These are phyloP conservation scores for Lomographa bimaculata DNA, from an alignment of 2,888 invertebrate genomes.

Conservation along the genomic window DNA sequence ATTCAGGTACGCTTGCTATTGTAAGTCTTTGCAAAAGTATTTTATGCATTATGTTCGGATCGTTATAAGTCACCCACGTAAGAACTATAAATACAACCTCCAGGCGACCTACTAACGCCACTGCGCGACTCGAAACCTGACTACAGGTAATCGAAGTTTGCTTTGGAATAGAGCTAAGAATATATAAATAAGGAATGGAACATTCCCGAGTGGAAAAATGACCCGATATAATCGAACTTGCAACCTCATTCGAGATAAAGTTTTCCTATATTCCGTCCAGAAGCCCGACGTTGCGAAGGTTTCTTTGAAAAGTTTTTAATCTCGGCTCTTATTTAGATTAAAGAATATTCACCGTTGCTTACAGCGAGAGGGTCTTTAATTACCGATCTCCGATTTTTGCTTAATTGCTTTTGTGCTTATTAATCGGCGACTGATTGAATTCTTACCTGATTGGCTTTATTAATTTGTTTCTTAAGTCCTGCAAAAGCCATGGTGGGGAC, in stretches of 20 bases:
- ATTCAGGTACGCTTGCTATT: too few species aligned
- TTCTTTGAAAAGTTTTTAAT: constrained; percentile 51
- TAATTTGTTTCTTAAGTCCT: constrained; percentile 99
- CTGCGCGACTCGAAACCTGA: constrained; percentile 13
- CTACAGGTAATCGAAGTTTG: constrained; percentile 23
- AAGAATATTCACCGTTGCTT: constrained; percentile 27
- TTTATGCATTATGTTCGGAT: constrained; percentile 11
- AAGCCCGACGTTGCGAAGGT: constrained; percentile 38
- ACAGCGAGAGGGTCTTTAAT: constrained; percentile 30
- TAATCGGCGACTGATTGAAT: constrained; percentile 22
- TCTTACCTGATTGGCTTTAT: constrained; percentile 99
- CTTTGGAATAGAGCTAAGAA: constrained; percentile 12
- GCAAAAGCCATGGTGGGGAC: constrained; percentile 95
- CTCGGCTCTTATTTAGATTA: constrained; percentile 36
- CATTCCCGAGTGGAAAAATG: constrained; percentile 12
- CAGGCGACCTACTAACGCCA: constrained; percentile 11
- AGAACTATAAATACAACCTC: constrained; percentile 12
- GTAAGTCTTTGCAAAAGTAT: too few species aligned
- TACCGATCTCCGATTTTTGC: constrained; percentile 20
- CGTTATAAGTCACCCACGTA: constrained; percentile 14
- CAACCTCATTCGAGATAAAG: constrained; percentile 31
- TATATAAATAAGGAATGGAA: constrained; percentile 18
- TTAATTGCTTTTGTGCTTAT: constrained; percentile 27
- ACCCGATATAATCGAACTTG: constrained; percentile 20
- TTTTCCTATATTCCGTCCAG: constrained; percentile 38